These are phyloP conservation scores for Alauda arvensis DNA, from an alignment of 2,797 vertebrate species.

Conservation along the genomic window DNA sequence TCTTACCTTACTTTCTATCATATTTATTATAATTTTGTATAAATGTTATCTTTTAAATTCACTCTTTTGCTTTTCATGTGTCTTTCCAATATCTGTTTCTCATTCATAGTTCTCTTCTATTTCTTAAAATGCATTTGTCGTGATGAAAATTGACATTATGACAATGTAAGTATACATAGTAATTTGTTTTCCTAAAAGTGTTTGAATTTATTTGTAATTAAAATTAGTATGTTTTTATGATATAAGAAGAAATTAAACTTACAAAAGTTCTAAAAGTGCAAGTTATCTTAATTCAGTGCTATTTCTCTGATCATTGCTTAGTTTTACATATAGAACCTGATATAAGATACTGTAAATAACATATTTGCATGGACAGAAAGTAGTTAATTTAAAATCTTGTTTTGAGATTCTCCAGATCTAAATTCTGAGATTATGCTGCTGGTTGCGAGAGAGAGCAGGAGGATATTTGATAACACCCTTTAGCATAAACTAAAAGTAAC, in stretches of 20 bases:
- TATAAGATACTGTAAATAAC: not conserved
- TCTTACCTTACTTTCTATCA: constrained; percentile 13
- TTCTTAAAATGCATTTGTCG: constrained; percentile 67
- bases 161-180: constrained; percentile 64
- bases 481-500: not conserved
- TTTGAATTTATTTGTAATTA: not conserved
- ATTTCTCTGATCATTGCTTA: not conserved
- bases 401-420: not conserved
- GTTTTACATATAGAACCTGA: not conserved
- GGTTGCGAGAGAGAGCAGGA: not conserved
- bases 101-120: constrained; percentile 69
- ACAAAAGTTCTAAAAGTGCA: not conserved
- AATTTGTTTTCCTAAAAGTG: not conserved
- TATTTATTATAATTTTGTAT: constrained; percentile 20
- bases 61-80: constrained; percentile 45
- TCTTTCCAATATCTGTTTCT: constrained; percentile 66
- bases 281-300: not conserved
- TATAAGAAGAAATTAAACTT: not conserved
- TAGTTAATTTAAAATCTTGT: not conserved
- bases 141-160: constrained; percentile 62
- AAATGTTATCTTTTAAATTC: constrained; percentile 41
- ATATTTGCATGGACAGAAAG: not conserved
- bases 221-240: not conserved
- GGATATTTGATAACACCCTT: not conserved
- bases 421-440: not conserved